These are phyloP conservation scores for Enteromius radiatus DNA, from an alignment of 2,797 vertebrate species.

Conservation along the genomic window DNA sequence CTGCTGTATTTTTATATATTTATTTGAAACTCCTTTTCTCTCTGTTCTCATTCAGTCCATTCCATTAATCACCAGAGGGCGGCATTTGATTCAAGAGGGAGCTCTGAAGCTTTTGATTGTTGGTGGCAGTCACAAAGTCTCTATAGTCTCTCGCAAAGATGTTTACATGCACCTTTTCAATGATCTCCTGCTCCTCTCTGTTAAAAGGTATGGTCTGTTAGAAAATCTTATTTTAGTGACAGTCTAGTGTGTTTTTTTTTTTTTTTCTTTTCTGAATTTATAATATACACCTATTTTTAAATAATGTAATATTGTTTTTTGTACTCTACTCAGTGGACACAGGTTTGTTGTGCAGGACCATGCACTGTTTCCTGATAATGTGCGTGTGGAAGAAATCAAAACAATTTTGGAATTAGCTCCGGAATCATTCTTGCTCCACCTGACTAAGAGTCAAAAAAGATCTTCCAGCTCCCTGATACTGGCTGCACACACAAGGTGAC, in stretches of 20 bases:
- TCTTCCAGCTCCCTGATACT: slow-evolving; percentile 71
- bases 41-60: slow-evolving; percentile 65
- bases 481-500: slow-evolving; percentile 67
- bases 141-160: slow-evolving; percentile 60
- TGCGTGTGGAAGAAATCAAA: slow-evolving; percentile 70
- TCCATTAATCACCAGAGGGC: slow-evolving; percentile 76
- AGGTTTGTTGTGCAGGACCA: slow-evolving; percentile 77
- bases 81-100: slow-evolving; percentile 77
- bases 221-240: background rate
- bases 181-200: slow-evolving; percentile 80
- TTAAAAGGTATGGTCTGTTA: slow-evolving; percentile 67
- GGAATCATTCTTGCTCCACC: slow-evolving; percentile 74
- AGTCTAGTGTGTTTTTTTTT: background rate
- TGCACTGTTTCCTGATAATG: slow-evolving; percentile 69
- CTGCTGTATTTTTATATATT: background rate
- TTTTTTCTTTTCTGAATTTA: too few relatives aligned
- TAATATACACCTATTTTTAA: background rate
- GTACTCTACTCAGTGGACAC: slow-evolving; percentile 66
- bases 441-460: slow-evolving; percentile 69
- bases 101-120: slow-evolving; percentile 70
- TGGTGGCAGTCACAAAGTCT: slow-evolving; percentile 50
- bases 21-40: background rate
- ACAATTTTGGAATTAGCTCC: slow-evolving; percentile 70
- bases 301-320: background rate
- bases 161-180: slow-evolving; percentile 84